Base-by-base conservation (phyloP, 2,888 invertebrate genomes). In the Drosophila mercatorum region DNA sequence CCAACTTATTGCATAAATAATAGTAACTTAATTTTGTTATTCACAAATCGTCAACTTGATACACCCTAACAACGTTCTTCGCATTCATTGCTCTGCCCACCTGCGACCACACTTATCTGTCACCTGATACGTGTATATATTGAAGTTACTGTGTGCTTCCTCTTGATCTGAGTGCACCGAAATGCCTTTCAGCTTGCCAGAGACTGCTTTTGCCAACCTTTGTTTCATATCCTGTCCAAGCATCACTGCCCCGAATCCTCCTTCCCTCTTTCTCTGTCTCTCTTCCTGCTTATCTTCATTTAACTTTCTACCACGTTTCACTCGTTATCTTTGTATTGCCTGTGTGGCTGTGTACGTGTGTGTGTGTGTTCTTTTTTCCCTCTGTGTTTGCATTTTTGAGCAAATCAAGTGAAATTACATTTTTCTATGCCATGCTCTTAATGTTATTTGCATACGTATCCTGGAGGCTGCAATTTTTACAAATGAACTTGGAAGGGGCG, bases 321-420 rank as follows among this genome's bases (percentile, higher is more conserved):
- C 69, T 69, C 75, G 87, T 81, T 76, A 87, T 81, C 84, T 75
- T 68, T 73, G 60, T 44, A 46, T 52, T 53, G 46, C 41, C 10
- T 51, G n/a, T 55, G 31, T 60, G 40, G 0, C 5, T 28, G 28
- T 28, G 28, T 28, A 3, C 0, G 3, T 28, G 28, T 28, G 28
- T 28, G 28, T 28, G 28, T 28, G 28, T 28, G 38, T 65, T n/a
- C 55, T 47, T 47, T n/a, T 14, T 46, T 26, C 61, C 52, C 26
- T 52, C 70, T 80, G 71, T 84, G 72, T 87, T 84, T 89, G 84
- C 74, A 72, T 81, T 83, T 87, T 89, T 87, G 70, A 78, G 74
- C 89, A 89, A 90, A 90, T 90, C 90, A 88, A 87, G 84, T 83
- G 85, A 89, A 87, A 88, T 90, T 88, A 83, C 81, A 88, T 87